These are phyloP conservation scores for Sardinella longiceps DNA, from an alignment of 2,797 vertebrate species.

Conservation along the genomic window DNA sequence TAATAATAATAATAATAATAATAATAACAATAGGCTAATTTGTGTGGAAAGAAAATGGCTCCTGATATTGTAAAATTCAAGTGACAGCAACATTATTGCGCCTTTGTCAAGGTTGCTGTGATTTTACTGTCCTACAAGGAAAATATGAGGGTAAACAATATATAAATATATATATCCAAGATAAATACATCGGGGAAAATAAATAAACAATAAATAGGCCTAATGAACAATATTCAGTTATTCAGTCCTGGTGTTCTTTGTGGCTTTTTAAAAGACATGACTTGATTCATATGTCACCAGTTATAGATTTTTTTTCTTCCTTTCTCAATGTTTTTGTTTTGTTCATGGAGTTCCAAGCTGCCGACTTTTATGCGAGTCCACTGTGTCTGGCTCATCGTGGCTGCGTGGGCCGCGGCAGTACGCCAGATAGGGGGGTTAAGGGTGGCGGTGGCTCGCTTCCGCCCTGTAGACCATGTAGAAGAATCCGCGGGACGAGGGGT, in stretches of 20 bases:
- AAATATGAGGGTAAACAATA: conserved; percentile 62
- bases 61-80: conserved; percentile 42
- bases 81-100: conserved; percentile 56
- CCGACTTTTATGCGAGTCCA: conserved; percentile 29
- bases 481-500: conserved; percentile 92
- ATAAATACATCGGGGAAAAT: conserved; percentile 50
- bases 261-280: conserved; percentile 55
- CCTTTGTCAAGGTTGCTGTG: conserved; percentile 14
- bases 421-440: conserved; percentile 86
- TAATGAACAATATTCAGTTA: conserved; percentile 30
- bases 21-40: conserved; percentile 49
- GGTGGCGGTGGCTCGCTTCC: conserved; percentile 86
- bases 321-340: conserved; percentile 38
- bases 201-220: conserved; percentile 41
- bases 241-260: conserved; percentile 46
- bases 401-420: conserved; percentile 86
- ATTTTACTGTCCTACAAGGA: conserved; percentile 24
- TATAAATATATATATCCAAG: conserved; percentile 73
- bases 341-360: conserved; percentile 57
- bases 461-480: conserved; percentile 93
- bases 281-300: conserved; percentile 46
- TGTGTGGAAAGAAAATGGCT: conserved; percentile 40
- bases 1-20: conserved; percentile 58
- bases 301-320: conserved; percentile 39
- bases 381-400: conserved; percentile 82